A percentile compares a stretch with the other conserved stretches of the same genome.
phyloP scores from a whole-genome alignment of 2,797 vertebrate species.

The Heliangelus exortis region DNA sequence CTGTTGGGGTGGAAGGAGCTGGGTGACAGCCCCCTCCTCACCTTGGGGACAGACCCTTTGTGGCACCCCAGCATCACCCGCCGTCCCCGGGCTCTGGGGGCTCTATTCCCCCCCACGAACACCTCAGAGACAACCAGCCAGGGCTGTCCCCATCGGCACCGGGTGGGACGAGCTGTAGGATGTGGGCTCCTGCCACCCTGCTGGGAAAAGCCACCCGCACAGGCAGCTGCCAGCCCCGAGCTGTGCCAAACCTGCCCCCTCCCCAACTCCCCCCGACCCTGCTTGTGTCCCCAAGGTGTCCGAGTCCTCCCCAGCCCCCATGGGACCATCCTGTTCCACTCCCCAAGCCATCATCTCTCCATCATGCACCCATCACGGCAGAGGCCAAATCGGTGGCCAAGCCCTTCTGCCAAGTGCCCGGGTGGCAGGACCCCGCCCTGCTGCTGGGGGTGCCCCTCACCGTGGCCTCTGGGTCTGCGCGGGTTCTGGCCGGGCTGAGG shows the following conservation, averaged over 20 bases:
- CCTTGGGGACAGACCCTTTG: not conserved
- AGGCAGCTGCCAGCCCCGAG: not conserved
- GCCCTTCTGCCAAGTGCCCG: not conserved
- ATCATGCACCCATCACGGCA: not conserved
- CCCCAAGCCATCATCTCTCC: not conserved
- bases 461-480: not conserved
- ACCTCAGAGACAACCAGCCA: fast-evolving
- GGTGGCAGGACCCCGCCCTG: not conserved
- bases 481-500: not conserved
- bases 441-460: not conserved
- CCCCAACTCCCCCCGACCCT: not conserved
- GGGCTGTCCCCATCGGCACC: not conserved
- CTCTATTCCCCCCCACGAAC: too few species aligned
- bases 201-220: fast-evolving
- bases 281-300: fast-evolving
- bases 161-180: fast-evolving
- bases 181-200: not conserved
- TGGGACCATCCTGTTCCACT: too few species aligned
- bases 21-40: too few species aligned
- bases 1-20: not conserved
- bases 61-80: not conserved
- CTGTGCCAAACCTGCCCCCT: not conserved
- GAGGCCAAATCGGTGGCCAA: not conserved
- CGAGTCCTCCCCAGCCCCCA: not conserved
- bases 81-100: fast-evolving